Evolutionary conservation across 2,113 vertebrate genomes (phyloP), one percentile per base, ranked within the genome.

Genomic region (Prinia subflava): DNA sequence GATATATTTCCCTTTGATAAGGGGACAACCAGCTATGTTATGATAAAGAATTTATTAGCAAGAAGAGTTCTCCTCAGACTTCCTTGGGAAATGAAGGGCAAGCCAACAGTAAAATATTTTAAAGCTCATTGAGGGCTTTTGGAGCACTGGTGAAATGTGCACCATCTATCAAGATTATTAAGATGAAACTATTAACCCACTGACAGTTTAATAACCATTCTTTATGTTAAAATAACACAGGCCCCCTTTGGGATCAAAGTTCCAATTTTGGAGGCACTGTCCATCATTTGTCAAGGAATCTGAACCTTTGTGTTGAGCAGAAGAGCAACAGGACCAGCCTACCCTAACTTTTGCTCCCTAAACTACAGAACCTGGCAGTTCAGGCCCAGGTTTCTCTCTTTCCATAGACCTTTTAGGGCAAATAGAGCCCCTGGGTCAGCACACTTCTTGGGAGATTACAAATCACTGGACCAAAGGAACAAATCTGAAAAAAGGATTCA

Each of bases 181-280:
- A 98, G 96, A 98, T 98, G 95, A 98, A 98, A 97, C 97, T 97
- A 97, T 97, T 98, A 97, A 97, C 97, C 93, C 96, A 95, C 93
- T 97, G 98, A 98, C 97, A 98, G 96, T 98, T 98, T 98, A 98
- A 98, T 97, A 98, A 98, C 93, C 96, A 94, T 98, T 98, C 97
- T 98, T 98, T 98, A 98, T 98, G 97, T 98, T 98, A 97, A 98
- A 98, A 98, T 98, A 98, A 98, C 98, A 98, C 89, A 96, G 62
- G 91, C 70, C 90, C 92, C 92, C 97, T 97, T 97, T 96, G 97
- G 94, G 98, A 97, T 98, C 96, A 94, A 77, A 97, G 97, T 98
- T 98, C 98, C 97, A 97, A 97, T 98, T 98, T 98, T 97, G 92
- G 93, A 94, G 83, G 84, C 93, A 95, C 94, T 97, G 97, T 97